Base-by-base conservation (phyloP, 2,888 invertebrate species). In the Formica aserva region DNA sequence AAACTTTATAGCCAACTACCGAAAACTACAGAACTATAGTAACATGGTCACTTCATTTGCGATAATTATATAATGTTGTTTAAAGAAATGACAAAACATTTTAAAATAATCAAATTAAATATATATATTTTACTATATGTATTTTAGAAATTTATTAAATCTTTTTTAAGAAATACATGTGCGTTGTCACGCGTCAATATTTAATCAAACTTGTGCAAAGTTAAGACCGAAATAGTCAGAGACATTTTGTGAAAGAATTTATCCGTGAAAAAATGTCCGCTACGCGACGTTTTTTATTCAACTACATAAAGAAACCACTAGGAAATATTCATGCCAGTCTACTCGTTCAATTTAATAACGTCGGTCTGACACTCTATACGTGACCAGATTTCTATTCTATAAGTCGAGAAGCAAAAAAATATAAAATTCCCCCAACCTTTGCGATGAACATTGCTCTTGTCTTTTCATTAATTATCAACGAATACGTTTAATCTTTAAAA, bases 301-400 rank as follows among this genome's bases (percentile, higher is more conserved):
- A 60, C 63, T 66, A 60, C 66, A 83, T 63, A 45, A 71, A 52
- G 76, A 55, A 29, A 8, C 29, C 32, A 26, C 45, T 48, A 72
- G n/a, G 41, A 87, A 62, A 69, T 76, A 82, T 85, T 85, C 74
- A 35, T 82, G 41, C 45, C 72, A 78, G 77, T 67, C 76, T 65
- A 76, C 82, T 69, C 82, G 66, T 84, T 82, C 85, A 86, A 89
- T 89, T 89, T 88, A 89, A 89, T 88, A 89, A 89, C 60, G 76
- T 69, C 57, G n/a, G 57, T 60, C 82, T 60, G 82, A 85, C 86
- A 82, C 77, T 38, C 75, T 72, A 78, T 86, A 88, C 88, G 83
- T 88, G 84, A 86, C 86, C 80, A 83, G 85, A 85, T 89, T 89
- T 89, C 86, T 87, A 85, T 87, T 85, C 81, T 69, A 63, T 77